phyloP scores from a whole-genome alignment of 1,140 invertebrate species.

The Brachionus asplanchnoidis region DNA sequence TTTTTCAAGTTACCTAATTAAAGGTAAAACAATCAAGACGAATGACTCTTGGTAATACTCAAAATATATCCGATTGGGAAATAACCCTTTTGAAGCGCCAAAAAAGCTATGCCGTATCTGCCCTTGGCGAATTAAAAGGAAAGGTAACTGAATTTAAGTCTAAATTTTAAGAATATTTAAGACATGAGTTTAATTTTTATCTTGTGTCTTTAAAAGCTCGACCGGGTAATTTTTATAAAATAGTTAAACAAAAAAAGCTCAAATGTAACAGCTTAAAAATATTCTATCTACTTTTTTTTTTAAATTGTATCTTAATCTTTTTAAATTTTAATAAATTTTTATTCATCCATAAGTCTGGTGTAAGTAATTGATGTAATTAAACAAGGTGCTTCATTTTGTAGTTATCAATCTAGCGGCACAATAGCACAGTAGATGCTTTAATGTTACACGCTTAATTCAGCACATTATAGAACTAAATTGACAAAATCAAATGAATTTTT shows the following conservation, averaged over 20 bases:
- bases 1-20: not conserved
- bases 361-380: slow-evolving; percentile 41
- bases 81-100: slow-evolving; percentile 37
- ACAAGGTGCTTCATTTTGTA: slow-evolving; percentile 42
- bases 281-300: not conserved
- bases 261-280: not conserved
- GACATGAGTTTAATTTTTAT: not conserved
- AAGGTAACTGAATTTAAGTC: not conserved
- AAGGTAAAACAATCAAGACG: slow-evolving; percentile 34
- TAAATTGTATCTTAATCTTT: not conserved
- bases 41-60: slow-evolving; percentile 9
- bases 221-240: not conserved
- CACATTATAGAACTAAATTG: not conserved
- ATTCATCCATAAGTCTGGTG: slow-evolving; percentile 1
- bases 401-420: not conserved
- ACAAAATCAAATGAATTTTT: not conserved
- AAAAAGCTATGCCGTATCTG: slow-evolving; percentile 16
- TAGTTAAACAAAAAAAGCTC: not conserved
- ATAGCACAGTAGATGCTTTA: not conserved
- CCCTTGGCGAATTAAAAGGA: slow-evolving; percentile 36
- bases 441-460: not conserved
- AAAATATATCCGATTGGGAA: slow-evolving; percentile 30
- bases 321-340: slow-evolving; percentile 6
- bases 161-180: not conserved
- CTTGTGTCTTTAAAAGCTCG: not conserved